phyloP scores from a whole-genome alignment of 2,888 invertebrate species.

The Eupeodes latifasciatus region DNA sequence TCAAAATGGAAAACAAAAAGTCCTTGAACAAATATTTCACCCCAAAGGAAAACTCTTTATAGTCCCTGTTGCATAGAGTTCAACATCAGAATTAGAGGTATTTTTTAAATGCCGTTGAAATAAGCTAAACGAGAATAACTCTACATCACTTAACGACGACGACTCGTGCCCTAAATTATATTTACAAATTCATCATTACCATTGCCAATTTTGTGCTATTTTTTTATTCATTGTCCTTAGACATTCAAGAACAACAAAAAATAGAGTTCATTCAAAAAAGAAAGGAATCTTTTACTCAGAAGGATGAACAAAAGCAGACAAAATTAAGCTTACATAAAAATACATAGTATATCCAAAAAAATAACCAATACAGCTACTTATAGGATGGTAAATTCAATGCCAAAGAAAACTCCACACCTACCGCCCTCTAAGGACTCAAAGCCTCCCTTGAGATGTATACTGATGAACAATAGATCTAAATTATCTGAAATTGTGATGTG shows the following conservation, averaged over 20 bases:
- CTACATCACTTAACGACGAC: constrained; percentile 56
- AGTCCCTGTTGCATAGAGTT: neutral
- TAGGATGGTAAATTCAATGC: constrained; percentile 57
- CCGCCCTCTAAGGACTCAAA: constrained; percentile 46
- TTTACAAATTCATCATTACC: constrained; percentile 66
- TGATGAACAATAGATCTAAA: constrained; percentile 63
- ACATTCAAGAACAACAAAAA: constrained; percentile 1
- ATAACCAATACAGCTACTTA: constrained; percentile 58
- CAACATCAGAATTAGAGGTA: neutral
- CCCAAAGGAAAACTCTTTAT: neutral
- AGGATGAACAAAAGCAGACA: constrained; percentile 45
- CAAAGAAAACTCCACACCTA: constrained; percentile 12
- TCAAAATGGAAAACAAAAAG: neutral
- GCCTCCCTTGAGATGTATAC: constrained; percentile 50
- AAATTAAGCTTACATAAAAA: neutral
- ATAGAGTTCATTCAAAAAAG: constrained; percentile 54
- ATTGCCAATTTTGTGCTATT: constrained; percentile 24
- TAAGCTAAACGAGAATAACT: constrained; percentile 27
- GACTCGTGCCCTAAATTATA: constrained; percentile 52
- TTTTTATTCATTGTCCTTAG: neutral
- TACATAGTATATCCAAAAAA: constrained; percentile 1
- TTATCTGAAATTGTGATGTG: constrained; percentile 40
- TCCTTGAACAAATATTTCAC: neutral
- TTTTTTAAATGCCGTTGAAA: constrained; percentile 17
- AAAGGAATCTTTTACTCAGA: constrained; percentile 44